A percentile compares a stretch with the other conserved stretches of the same genome.
phyloP scores from a whole-genome alignment of 2,888 invertebrate species.

The Chrysotoxum bicinctum region DNA sequence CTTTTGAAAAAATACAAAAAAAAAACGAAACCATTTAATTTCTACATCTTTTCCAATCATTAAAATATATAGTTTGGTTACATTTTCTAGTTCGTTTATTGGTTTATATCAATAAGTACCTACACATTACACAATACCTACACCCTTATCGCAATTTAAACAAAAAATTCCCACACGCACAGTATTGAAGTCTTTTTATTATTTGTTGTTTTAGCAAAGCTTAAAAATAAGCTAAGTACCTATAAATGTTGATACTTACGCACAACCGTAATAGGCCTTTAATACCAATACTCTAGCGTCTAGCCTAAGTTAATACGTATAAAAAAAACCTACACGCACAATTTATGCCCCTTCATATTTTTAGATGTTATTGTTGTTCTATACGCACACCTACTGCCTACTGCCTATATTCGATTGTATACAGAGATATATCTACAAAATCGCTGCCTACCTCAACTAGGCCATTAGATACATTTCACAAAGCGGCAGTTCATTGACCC shows the following conservation, averaged over 20 bases:
- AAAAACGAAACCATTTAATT: too few species aligned
- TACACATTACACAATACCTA: neutral
- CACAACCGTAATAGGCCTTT: neutral
- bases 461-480: constrained; percentile 70
- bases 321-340: constrained; percentile 52
- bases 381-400: constrained; percentile 58
- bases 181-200: neutral
- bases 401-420: constrained; percentile 6
- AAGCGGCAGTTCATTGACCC: constrained; percentile 66
- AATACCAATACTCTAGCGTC: neutral
- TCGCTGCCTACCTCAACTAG: constrained; percentile 72
- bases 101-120: neutral
- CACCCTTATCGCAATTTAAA: neutral
- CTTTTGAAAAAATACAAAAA: too few species aligned
- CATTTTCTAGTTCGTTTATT: too few species aligned
- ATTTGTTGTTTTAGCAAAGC: neutral
- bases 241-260: neutral
- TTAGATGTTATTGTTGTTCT: constrained; percentile 67
- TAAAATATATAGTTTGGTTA: neutral
- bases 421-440: constrained; percentile 49
- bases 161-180: neutral
- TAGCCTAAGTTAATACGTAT: neutral
- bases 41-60: too few species aligned
- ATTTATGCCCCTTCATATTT: constrained; percentile 69
- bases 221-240: neutral